phyloP scores from a whole-genome alignment of 2,888 invertebrate species.

The Eumacrocentrus americanus region DNA sequence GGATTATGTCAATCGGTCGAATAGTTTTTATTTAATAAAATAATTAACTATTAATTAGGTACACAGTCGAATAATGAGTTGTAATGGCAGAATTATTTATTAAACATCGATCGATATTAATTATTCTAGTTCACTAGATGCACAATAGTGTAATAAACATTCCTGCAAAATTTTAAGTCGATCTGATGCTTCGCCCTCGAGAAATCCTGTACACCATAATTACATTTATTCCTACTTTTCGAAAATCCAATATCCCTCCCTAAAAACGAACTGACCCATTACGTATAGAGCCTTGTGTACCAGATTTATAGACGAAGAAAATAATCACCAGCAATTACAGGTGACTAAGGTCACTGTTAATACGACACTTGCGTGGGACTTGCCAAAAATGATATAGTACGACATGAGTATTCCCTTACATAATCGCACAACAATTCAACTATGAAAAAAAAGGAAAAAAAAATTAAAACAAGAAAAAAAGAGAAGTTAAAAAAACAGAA shows the following conservation, averaged over 20 bases:
- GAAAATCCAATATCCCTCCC: background rate
- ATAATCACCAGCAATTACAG: conserved; percentile 55
- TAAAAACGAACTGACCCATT: background rate
- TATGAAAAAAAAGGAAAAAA: background rate
- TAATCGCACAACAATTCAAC: conserved; percentile 17
- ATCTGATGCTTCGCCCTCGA: too few relatives aligned
- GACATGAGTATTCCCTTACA: conserved; percentile 20
- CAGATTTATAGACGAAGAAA: background rate
- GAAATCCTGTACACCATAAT: too few relatives aligned
- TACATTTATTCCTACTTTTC: background rate
- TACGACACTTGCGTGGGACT: conserved; percentile 59
- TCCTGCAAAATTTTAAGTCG: background rate
- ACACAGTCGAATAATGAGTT: too few relatives aligned
- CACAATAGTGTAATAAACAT: background rate
- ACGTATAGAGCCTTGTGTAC: background rate
- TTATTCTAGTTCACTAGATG: too few relatives aligned
- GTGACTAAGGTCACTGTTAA: conserved; percentile 61
- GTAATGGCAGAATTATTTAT: too few relatives aligned
- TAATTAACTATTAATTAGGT: too few relatives aligned
- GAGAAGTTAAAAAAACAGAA: conserved; percentile 27
- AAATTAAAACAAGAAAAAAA: conserved; percentile 20
- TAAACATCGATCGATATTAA: background rate
- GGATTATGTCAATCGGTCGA: too few relatives aligned
- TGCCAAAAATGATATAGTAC: conserved; percentile 60
- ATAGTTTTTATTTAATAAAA: too few relatives aligned